These are phyloP conservation scores for Phocides pigmalion DNA, from an alignment of 1,140 invertebrate genomes.

Conservation along the genomic window DNA sequence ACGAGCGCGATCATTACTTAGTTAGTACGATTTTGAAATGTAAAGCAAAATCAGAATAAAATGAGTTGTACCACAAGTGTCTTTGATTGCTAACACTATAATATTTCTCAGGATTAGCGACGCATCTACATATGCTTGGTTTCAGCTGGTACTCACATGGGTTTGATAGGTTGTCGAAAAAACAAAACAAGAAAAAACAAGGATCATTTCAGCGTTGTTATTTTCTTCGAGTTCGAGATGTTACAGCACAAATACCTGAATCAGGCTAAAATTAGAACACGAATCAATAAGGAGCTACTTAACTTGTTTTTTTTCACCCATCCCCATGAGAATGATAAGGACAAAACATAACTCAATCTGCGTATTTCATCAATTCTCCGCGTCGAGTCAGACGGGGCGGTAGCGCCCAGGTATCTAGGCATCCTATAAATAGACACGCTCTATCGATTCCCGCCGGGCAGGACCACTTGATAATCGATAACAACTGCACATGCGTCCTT, in stretches of 20 bases:
- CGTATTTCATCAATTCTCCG: neutral
- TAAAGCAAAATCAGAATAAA: no score
- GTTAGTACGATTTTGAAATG: no score
- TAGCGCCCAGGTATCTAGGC: neutral
- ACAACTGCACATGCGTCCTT: conserved; percentile 30
- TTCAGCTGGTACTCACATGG: no score
- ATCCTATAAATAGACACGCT: conserved; percentile 14
- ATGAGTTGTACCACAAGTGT: no score
- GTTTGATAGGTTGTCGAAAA: no score
- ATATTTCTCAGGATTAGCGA: no score
- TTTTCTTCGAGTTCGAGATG: neutral
- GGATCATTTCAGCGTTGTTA: no score
- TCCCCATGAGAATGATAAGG: neutral
- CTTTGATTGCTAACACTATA: no score
- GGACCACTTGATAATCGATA: conserved; percentile 18
- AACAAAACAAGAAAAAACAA: no score
- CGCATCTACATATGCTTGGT: no score
- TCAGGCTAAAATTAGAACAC: neutral
- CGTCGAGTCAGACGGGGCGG: neutral
- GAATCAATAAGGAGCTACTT: no score
- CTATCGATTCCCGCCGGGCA: neutral
- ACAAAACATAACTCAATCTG: neutral
- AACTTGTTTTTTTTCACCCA: neutral
- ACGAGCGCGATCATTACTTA: no score
- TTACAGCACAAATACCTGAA: neutral